Evolutionary conservation across 37 sponge, comb jelly and placozoan genomes (phyloP), one percentile per base, ranked within the genome.

Genomic region (Aplysina aerophoba): DNA sequence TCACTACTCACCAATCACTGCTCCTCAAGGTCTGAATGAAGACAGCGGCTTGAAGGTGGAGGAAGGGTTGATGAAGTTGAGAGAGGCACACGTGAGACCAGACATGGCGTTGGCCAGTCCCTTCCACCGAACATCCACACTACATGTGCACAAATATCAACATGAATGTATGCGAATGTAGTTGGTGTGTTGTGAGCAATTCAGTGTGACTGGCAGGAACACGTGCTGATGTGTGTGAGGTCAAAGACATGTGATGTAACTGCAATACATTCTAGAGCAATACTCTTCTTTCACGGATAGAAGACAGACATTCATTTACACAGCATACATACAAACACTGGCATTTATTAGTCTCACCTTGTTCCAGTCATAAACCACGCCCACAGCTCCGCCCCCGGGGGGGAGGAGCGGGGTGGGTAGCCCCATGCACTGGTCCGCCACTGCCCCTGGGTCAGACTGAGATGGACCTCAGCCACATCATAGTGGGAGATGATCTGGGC

Each of bases 361-460:
- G 75, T 25, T n/a, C 59, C 34, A 12, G 93, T 85, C 27, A 91
- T 73, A 59, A 99, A 95, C 97, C 97, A 96, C n/a, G 88, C 97
- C 87, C 89, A 93, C 53, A 95, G 84, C 91, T 99, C 93, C 37
- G 93, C 97, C 27, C 99, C 99, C 0, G 93, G 55, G 99, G 99
- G 99, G 12, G 94, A 65, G 25, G 93, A 72, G 72, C 73, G 39
- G 31, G 92, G 89, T 13, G 97, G 85, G 81, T 95, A 93, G 35
- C 95, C 95, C 99, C 99, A 99, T 24, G 88, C 30, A n/a, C 86
- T 83, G n/a, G 88, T 87, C 74, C 91, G 81, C 99, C 99, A 98
- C 85, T 85, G 89, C 12, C 97, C 95, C 80, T 95, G 93, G 12
- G 99, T 96, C 61, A 99, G 94, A 30, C 95, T 67, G 31, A 99